Base-by-base conservation (phyloP, 1,140 invertebrate genomes). In the Aphelenchoides fujianensis region DNA sequence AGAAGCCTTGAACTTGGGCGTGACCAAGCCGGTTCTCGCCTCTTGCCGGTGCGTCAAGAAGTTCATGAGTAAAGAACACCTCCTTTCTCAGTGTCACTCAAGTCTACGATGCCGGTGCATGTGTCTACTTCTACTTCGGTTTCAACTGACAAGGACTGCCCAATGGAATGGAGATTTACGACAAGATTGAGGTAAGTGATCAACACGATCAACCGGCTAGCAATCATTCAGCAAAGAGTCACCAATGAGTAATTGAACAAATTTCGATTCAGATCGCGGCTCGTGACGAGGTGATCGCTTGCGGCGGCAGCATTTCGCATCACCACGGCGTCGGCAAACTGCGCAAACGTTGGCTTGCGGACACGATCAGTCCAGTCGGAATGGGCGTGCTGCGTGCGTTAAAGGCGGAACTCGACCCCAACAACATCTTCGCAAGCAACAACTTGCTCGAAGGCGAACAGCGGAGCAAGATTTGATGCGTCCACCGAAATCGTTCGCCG, bases 51-150 rank as follows among this genome's bases (percentile, higher is more conserved):
- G 64, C 35, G 23, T 57, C 74, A 35, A 31, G 2, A 53, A n/a
- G n/a, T n/a, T n/a, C n/a, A n/a, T n/a, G n/a, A n/a, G 41, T 48
- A 48, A 48, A 48, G 12, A n/a, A n/a, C n/a, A n/a, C n/a, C n/a
- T n/a, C n/a, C n/a, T 19, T 72, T 72, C 78, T 37, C 37, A 79
- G 95, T 3, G 91, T 98, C 0, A 98, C 95, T 2, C 95, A 98
- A 86, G 95, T 93, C 0, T 96, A 98, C 82, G 96, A 98, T 85
- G 90, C 91, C 1, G 95, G 96, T 0, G 95, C 94, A 78, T 97
- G 94, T 84, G 90, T 98, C 63, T 98, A 98, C 85, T 98, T 98
- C 85, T 98, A 98, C 85, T 94, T 98, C 87, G 95, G 89, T 0
- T 95, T 95, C 85, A 94, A 92, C 82, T 91, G 90, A 82, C 81